Evolutionary conservation across 2,797 vertebrate species (phyloP).

Genomic region (Neosilurus mollespiculum): DNA sequence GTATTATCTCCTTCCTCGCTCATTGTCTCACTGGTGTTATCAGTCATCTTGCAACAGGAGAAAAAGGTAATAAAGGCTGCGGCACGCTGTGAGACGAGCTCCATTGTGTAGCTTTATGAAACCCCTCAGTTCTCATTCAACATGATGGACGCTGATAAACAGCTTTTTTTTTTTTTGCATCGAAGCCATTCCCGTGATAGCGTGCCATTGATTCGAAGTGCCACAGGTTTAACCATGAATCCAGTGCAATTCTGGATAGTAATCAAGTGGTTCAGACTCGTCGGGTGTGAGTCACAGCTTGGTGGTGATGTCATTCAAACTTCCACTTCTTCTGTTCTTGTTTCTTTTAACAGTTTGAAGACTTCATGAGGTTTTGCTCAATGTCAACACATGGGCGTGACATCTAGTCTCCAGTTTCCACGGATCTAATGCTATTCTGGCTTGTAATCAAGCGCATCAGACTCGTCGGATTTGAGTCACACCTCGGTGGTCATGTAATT

Average conservation of each 20-base stretch:
- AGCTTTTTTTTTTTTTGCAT: slow-evolving; percentile 53
- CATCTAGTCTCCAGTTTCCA: background rate
- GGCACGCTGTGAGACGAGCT: slow-evolving; percentile 54
- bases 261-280: slow-evolving; percentile 26
- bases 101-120: slow-evolving; percentile 63
- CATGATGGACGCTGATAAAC: slow-evolving; percentile 65
- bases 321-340: background rate
- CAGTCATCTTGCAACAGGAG: slow-evolving; percentile 69
- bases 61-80: slow-evolving; percentile 71
- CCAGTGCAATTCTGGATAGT: slow-evolving; percentile 21
- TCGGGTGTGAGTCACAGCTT: slow-evolving; percentile 7
- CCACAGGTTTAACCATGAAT: background rate
- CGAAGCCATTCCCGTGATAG: slow-evolving; percentile 62
- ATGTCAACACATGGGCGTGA: slow-evolving; percentile 37
- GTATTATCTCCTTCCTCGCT: slow-evolving; percentile 26
- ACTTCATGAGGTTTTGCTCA: background rate
- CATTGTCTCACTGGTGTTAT: slow-evolving; percentile 72
- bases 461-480: slow-evolving; percentile 29
- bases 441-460: slow-evolving; percentile 26
- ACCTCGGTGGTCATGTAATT: slow-evolving; percentile 19
- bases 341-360: background rate
- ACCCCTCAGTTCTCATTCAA: slow-evolving; percentile 58
- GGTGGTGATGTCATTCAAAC: slow-evolving; percentile 8
- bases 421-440: slow-evolving; percentile 19
- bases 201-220: background rate